Evolutionary conservation across 1,140 invertebrate species (phyloP).

Genomic region (Prorops nasuta): DNA sequence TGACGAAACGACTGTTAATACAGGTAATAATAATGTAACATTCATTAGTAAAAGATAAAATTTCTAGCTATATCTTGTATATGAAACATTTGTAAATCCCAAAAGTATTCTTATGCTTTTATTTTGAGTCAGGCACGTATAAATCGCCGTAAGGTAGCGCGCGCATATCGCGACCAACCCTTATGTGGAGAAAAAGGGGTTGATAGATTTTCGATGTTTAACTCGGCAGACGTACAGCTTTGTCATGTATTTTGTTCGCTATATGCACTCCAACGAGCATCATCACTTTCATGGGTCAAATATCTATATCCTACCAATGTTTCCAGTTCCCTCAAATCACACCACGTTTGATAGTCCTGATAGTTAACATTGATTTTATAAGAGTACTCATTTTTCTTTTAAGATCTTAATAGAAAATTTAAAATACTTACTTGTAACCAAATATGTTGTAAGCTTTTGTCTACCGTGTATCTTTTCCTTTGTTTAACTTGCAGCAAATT

Average conservation of each 20-base stretch:
- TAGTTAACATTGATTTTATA: slow-evolving; percentile 11
- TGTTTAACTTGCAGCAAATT: slow-evolving; percentile 98
- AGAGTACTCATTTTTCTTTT: too few relatives aligned
- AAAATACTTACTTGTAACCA: slow-evolving; percentile 89
- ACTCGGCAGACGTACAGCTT: slow-evolving; percentile 33
- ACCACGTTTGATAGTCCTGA: slow-evolving; percentile 94
- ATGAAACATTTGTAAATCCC: too few relatives aligned
- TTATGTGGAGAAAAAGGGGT: slow-evolving; percentile 35
- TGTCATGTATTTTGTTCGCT: slow-evolving; percentile 53
- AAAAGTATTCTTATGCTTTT: too few relatives aligned
- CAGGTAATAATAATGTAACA: too few relatives aligned
- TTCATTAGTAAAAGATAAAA: neutral
- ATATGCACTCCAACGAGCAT: slow-evolving; percentile 78
- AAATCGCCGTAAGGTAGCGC: slow-evolving; percentile 47
- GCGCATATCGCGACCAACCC: slow-evolving; percentile 48
- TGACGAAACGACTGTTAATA: too few relatives aligned
- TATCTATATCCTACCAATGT: slow-evolving; percentile 79
- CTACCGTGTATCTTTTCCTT: slow-evolving; percentile 93
- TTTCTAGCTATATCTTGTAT: neutral
- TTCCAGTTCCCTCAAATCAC: slow-evolving; percentile 88
- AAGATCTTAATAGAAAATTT: too few relatives aligned
- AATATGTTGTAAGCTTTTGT: slow-evolving; percentile 90
- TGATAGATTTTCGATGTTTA: slow-evolving; percentile 36
- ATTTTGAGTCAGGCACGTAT: slow-evolving; percentile 42
- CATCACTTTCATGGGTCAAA: slow-evolving; percentile 95